Evolutionary conservation across 2,797 vertebrate species (phyloP), one percentile per base, ranked within the genome.

Genomic region (Amniataba percoides): DNA sequence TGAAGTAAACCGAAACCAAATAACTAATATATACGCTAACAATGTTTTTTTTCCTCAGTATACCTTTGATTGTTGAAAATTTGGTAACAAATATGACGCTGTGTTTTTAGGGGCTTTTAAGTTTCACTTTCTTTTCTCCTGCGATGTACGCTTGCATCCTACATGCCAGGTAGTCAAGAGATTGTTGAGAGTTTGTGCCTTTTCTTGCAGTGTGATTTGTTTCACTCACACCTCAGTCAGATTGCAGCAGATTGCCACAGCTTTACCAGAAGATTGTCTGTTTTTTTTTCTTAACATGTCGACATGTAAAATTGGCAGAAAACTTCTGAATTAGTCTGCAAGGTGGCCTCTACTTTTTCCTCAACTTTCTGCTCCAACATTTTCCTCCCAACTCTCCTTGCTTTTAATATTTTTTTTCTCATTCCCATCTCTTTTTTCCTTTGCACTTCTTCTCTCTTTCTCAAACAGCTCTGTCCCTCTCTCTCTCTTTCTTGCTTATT

Each of bases 241-340:
- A 43, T 15, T 78, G 58, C 52, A 56, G 25, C 65, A 58, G 65
- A 74, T 64, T 74, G 59, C 55, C 12, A 15, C 15, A 49, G 46
- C 18, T 36, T 58, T 57, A 10, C 34, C 51, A 45, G 27, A 58
- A 62, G 52, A 49, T 11, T 15, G 14, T 10, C 31, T 49, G 11
- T 58, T 46, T 71, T 60, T 71, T 45, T 31, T 31, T 45, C 25
- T 12, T 34, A 49, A 68, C 59, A 52, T 49, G 49, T 46, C 9
- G 7, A 36, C 40, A 43, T 62, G 11, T 51, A 15, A 15, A 51
- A 74, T 42, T 77, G 43, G 43, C 49, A 63, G 43, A n/a, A 7
- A 59, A 56, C 7, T 49, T 69, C 1, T 27, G 0, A 42, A 49
- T 56, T 16, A 16, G 25, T 62, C 19, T 61, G 53, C 49, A 23